Conservation (phyloP, 1,140 invertebrate genomes). For the Drosophila subobscura region DNA sequence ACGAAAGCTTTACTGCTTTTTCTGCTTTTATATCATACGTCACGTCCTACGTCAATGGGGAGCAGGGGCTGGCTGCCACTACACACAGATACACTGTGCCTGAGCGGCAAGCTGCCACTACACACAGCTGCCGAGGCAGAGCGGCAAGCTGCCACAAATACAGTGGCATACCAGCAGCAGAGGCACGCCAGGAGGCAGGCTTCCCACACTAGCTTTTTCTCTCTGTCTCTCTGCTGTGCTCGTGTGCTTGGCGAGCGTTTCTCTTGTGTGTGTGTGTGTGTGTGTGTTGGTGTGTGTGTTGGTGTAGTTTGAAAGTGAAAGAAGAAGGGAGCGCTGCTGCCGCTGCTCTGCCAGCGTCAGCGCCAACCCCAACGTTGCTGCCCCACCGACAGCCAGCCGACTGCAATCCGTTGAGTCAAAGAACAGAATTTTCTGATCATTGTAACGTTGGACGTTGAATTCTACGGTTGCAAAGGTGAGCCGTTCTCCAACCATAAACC, state of each 20-base stretch:
- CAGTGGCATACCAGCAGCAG: too few relatives aligned
- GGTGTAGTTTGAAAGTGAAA: constrained; percentile 74
- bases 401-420: constrained; percentile 68
- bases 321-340: constrained; percentile 61
- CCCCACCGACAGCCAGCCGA: constrained; percentile 28
- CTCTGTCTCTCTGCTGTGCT: constrained; percentile 43
- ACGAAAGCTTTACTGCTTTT: constrained; percentile 51
- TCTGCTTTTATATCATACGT: constrained; percentile 55
- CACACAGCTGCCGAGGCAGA: too few relatives aligned
- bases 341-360: constrained; percentile 21
- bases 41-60: constrained; percentile 76
- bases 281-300: constrained; percentile 28
- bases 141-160: too few relatives aligned
- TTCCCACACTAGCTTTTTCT: constrained; percentile 39
- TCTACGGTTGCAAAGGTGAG: constrained; percentile 84
- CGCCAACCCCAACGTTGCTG: constrained; percentile 17
- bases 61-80: constrained; percentile 20
- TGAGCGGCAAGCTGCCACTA: too few relatives aligned
- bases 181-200: constrained; percentile 47
- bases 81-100: constrained; percentile 7
- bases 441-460: constrained; percentile 84
- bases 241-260: constrained; percentile 6
- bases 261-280: constrained; percentile 20
- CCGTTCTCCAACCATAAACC: constrained; percentile 66
- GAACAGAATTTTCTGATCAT: constrained; percentile 82